Percentiles rank a stretch among this genome's conserved stretches.
These are phyloP conservation scores for Eilema griseolum DNA, from an alignment of 2,888 invertebrate species.

Conservation along the genomic window DNA sequence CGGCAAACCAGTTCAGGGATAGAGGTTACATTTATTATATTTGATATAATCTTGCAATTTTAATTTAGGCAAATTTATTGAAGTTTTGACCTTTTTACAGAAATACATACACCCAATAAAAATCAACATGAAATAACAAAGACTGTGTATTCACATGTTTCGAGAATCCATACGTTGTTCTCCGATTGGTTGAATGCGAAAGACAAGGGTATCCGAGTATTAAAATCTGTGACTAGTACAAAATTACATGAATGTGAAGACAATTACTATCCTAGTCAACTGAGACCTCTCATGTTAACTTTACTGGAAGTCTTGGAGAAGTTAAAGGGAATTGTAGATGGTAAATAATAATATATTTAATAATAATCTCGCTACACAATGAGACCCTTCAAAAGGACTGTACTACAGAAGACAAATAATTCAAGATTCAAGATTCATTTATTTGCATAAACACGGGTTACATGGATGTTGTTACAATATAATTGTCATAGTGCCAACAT, in stretches of 20 bases:
- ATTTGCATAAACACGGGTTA: no score
- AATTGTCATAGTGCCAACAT: no score
- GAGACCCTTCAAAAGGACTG: no score
- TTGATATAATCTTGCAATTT: slow-evolving; percentile 4
- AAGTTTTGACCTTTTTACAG: slow-evolving; percentile 60
- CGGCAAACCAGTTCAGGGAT: slow-evolving; percentile 54
- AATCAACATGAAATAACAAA: slow-evolving; percentile 72
- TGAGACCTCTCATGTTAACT: slow-evolving; percentile 65
- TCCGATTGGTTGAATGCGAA: slow-evolving; percentile 70
- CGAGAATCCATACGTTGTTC: slow-evolving; percentile 67
- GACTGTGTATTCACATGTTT: slow-evolving; percentile 75
- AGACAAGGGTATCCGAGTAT: slow-evolving; percentile 70
- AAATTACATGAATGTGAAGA: slow-evolving; percentile 73
- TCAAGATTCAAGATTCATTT: no score
- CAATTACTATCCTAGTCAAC: slow-evolving; percentile 72
- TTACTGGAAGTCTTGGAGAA: slow-evolving; percentile 64
- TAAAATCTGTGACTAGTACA: slow-evolving; percentile 66
- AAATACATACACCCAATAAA: slow-evolving; percentile 70
- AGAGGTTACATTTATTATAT: slow-evolving; percentile 59
- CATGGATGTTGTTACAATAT: no score
- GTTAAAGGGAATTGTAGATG: slow-evolving; percentile 67
- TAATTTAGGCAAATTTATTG: background rate
- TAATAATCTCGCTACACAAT: background rate
- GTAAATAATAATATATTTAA: slow-evolving; percentile 50
- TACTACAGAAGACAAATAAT: no score